Evolutionary conservation across 2,888 invertebrate species (phyloP).

Genomic region (Nowickia ferox): DNA sequence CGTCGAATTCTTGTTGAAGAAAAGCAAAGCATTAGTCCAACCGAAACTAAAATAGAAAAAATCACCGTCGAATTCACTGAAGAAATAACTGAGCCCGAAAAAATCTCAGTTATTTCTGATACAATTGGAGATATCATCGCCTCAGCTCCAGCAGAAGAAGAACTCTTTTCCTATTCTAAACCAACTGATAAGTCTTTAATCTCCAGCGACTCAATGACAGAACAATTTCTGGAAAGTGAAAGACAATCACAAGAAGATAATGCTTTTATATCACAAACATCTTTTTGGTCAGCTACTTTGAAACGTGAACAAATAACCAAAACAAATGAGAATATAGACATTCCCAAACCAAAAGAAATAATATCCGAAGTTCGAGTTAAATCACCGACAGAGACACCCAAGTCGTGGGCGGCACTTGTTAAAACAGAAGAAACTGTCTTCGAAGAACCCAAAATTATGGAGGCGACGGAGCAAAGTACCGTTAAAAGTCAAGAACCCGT

Average conservation of each 20-base stretch:
- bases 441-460: background rate
- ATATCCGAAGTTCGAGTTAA: conserved; percentile 37
- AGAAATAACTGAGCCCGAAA: background rate
- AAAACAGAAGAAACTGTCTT: conserved; percentile 55
- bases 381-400: conserved; percentile 61
- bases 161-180: background rate
- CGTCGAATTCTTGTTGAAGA: conserved; percentile 28
- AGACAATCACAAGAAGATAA: conserved; percentile 4
- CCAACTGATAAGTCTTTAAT: background rate
- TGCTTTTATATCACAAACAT: conserved; percentile 77
- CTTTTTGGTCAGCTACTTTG: conserved; percentile 79
- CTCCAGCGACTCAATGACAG: background rate
- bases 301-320: conserved; percentile 73
- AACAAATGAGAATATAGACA: conserved; percentile 15
- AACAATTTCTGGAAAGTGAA: conserved; percentile 27
- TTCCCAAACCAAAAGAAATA: conserved; percentile 4
- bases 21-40: background rate
- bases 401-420: conserved; percentile 49
- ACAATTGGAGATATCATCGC: background rate
- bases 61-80: background rate
- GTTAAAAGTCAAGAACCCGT: background rate
- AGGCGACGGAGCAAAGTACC: background rate
- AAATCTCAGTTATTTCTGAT: background rate
- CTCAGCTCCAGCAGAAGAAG: background rate
- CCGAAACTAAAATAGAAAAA: conserved; percentile 9